Evolutionary conservation across 2,113 vertebrate genomes (phyloP), one percentile per base, ranked within the genome.

Genomic region (Paramormyrops kingsleyae): DNA sequence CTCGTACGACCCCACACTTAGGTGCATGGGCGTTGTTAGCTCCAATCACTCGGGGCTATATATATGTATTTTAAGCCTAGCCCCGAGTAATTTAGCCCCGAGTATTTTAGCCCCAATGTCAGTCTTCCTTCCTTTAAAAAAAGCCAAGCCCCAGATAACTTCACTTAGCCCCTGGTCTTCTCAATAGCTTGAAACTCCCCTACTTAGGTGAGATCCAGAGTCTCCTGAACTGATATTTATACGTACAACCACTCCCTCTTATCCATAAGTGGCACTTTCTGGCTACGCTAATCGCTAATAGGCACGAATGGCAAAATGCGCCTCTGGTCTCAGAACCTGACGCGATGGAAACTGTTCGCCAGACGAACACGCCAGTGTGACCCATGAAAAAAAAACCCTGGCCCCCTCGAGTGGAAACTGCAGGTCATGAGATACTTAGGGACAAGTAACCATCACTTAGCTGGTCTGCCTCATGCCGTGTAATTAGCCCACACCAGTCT

Each of bases 391-490:
- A 80, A 83, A 89, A 85, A 62, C 0, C 39, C 46, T 1, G 35
- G 31, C 1, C 31, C 87, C 53, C 27, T 15, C 70, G n/a, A 84
- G 24, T 89, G 89, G 89, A 89, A 89, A 89, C 74, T 89, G 44
- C 27, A 53, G 50, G 50, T 89, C 50, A 50, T 46, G 87, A 80
- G 7, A 42, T 19, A 80, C 46, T 27, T 46, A 5, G 35, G 39
- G 80, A 56, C 80, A 21, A 47, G 77, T 89, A 89, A 89, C 53
- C 42, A 84, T 24, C 49, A 89, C 53, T 89, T 89, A 89, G 52
- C 35, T 4, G 77, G 21, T 59, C 89, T 59, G 77, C 80, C 39
- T 47, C 56, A 44, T 84, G 50, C 53, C 24, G 21, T 83, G 17
- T 46, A 89, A 89, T 89, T 89, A 62, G 49, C 77, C 8, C 50